Evolutionary conservation across 2,113 vertebrate genomes (phyloP).

Genomic region (Marmota monax): DNA sequence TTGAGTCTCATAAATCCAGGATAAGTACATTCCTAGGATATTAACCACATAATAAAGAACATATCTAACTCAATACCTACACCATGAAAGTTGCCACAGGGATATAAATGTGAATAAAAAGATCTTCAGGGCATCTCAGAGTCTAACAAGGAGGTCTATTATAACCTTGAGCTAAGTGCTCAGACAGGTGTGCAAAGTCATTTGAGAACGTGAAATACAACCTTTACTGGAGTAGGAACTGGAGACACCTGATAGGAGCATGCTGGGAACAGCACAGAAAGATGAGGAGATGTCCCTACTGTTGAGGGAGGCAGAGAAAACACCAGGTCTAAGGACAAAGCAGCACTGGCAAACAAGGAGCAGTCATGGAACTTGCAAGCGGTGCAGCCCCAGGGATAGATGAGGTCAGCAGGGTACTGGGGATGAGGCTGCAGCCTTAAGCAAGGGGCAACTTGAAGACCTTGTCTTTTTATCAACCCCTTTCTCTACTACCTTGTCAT

Average conservation of each 20-base stretch:
- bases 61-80: background rate
- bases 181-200: background rate
- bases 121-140: background rate
- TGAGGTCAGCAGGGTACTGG: background rate
- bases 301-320: background rate
- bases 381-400: rapidly evolving
- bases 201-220: background rate
- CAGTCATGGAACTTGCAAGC: rapidly evolving
- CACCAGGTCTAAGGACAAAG: background rate
- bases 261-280: background rate
- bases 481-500: background rate
- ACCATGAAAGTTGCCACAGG: background rate
- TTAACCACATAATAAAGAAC: background rate
- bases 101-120: background rate
- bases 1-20: background rate
- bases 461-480: background rate
- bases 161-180: background rate
- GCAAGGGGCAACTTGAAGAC: background rate
- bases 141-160: background rate
- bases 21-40: background rate
- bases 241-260: rapidly evolving
- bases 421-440: background rate
- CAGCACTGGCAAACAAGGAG: rapidly evolving
- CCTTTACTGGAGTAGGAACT: background rate
- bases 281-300: background rate